Evolutionary conservation across 2,113 vertebrate species (phyloP), one percentile per base, ranked within the genome.

Genomic region (Noturus placidus): DNA sequence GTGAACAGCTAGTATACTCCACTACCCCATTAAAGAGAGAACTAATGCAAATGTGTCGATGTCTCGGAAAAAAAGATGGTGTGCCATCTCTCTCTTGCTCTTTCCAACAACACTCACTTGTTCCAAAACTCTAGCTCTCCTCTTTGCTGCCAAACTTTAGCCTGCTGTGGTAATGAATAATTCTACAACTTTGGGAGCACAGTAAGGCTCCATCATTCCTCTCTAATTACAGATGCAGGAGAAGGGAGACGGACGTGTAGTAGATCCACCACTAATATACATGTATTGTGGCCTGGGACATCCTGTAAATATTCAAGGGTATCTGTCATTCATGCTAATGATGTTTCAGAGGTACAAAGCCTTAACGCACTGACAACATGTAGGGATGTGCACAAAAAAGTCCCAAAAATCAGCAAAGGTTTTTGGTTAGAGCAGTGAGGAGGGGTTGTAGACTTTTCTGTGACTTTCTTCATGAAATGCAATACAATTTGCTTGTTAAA

Each of bases 111-210:
- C 61, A 33, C 20, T 35, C 5, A 7, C 46, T 76, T 30, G 63
- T 20, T 77, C 69, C 30, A 65, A 80, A 87, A 78, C 13, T 27
- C 54, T 59, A 8, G 17, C 54, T 79, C 89, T 13, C 5, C n/a
- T 38, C 20, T 87, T 33, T 83, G 27, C 82, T 81, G 87, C 79
- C 84, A 65, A 19, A 79, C 20, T 69, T 82, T 84, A 86, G 72
- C 88, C 88, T 56, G 81, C 56, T 86, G 85, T 63, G 56, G 61
- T 56, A 84, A 87, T 91, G 86, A 92, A 91, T 91, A 89, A 92
- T 90, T 90, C 25, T n/a, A 27, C 14, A 54, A 63, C 84, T 88
- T 33, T 46, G 19, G 42, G 38, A 38, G 46, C 54, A 56, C 76
- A 67, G 52, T 25, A 57, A 46, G 35, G 17, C 63, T 83, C 83